Percentiles rank a stretch among this genome's conserved stretches.
Conservation (phyloP, 2,113 vertebrate genomes). For the Sterrhoptilus dennistouni region DNA sequence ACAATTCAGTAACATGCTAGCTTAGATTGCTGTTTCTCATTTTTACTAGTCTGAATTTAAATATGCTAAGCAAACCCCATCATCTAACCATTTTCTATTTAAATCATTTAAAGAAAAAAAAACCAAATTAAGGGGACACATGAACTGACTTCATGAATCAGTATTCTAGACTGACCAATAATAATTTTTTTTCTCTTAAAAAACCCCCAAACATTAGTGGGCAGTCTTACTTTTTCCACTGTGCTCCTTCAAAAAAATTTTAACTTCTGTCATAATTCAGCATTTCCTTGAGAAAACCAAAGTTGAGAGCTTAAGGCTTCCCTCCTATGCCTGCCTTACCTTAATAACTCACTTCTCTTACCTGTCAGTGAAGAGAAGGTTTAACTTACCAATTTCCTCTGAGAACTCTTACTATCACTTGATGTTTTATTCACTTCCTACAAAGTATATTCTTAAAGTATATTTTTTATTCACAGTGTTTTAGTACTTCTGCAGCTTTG, state of each 20-base stretch:
- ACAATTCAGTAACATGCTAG: background rate
- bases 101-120: background rate
- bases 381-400: background rate
- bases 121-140: background rate
- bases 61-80: background rate
- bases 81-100: background rate
- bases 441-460: background rate
- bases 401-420: background rate
- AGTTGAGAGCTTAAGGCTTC: background rate
- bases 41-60: background rate
- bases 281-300: background rate
- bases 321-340: background rate
- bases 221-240: background rate
- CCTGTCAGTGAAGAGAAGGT: background rate
- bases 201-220: background rate
- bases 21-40: background rate
- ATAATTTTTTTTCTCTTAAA: background rate
- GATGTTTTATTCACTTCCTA: background rate
- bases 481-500: background rate
- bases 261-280: background rate
- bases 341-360: background rate
- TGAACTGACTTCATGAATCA: background rate
- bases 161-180: background rate
- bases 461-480: background rate
- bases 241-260: background rate